phyloP scores from a whole-genome alignment of 1,140 invertebrate genomes.

The Calliphora vicina region DNA sequence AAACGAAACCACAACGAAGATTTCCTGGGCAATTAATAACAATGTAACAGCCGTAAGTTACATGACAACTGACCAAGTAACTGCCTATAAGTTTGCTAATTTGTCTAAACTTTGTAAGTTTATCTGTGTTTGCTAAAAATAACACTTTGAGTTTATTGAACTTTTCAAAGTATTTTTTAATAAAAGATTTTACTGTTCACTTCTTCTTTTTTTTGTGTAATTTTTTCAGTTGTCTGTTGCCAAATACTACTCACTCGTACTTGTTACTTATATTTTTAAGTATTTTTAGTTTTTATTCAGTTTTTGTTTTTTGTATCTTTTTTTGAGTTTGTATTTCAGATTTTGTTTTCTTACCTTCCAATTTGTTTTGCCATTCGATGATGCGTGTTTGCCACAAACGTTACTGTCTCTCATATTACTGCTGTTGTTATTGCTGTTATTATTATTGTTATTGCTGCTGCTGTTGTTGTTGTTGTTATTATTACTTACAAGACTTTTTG shows the following conservation, averaged over 20 bases:
- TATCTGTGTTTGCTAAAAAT: neutral
- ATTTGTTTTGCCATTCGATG: slow-evolving; percentile 51
- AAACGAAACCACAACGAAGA: neutral
- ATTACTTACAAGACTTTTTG: slow-evolving; percentile 34
- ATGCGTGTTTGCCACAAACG: slow-evolving; percentile 43
- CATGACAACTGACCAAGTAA: neutral
- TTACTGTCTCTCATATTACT: slow-evolving; percentile 36
- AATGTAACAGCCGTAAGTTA: neutral
- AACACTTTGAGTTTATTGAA: neutral
- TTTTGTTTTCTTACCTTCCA: slow-evolving; percentile 49
- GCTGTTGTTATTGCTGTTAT: slow-evolving; percentile 38
- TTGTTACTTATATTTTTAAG: neutral
- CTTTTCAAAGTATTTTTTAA: neutral
- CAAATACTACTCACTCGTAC: neutral
- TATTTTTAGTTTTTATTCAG: too few relatives aligned
- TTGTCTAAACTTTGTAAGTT: neutral
- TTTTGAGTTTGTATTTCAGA: neutral
- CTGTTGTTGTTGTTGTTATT: slow-evolving; percentile 39
- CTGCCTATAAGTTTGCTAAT: too few relatives aligned
- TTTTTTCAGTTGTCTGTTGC: too few relatives aligned
- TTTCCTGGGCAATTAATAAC: neutral
- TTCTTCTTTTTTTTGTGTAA: too few relatives aligned
- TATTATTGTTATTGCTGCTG: slow-evolving; percentile 38
- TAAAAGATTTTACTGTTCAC: neutral
- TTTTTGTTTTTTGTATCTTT: neutral